Percentiles rank a stretch among this genome's conserved stretches.
Evolutionary conservation across 2,113 vertebrate species (phyloP).

Genomic region (Chloroceryle aenea): DNA sequence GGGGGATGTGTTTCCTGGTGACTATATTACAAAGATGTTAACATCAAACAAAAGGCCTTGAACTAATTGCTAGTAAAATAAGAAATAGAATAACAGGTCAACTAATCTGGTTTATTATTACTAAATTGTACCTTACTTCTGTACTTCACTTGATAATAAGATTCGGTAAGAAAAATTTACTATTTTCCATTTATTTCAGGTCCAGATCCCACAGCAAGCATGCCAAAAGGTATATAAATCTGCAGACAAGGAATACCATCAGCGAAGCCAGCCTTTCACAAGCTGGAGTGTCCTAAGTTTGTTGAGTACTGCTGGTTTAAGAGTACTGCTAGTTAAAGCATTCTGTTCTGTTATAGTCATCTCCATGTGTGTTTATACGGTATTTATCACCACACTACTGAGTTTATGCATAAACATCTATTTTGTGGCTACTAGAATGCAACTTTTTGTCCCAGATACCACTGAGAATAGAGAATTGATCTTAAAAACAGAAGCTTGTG

Average conservation of each 20-base stretch:
- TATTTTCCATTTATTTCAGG: conserved; percentile 69
- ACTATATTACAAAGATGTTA: background rate
- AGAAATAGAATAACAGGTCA: background rate
- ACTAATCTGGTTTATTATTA: background rate
- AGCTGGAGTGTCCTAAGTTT: background rate
- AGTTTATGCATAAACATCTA: background rate
- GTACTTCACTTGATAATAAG: background rate
- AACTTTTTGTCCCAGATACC: background rate
- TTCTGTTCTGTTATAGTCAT: background rate
- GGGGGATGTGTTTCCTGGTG: background rate
- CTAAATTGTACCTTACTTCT: background rate
- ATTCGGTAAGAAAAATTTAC: conserved; percentile 8
- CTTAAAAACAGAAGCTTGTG: background rate
- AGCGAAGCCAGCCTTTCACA: background rate
- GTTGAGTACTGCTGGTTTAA: background rate
- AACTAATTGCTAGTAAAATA: background rate
- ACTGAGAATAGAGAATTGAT: background rate
- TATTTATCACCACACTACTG: background rate
- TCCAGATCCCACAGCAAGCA: conserved; percentile 85
- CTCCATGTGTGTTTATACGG: background rate
- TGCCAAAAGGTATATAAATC: conserved; percentile 77
- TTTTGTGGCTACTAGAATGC: background rate
- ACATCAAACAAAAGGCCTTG: background rate
- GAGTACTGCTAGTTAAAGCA: background rate
- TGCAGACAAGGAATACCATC: background rate